These are phyloP conservation scores for Macrobrachium rosenbergii DNA, from an alignment of 1,140 invertebrate species.

Conservation along the genomic window DNA sequence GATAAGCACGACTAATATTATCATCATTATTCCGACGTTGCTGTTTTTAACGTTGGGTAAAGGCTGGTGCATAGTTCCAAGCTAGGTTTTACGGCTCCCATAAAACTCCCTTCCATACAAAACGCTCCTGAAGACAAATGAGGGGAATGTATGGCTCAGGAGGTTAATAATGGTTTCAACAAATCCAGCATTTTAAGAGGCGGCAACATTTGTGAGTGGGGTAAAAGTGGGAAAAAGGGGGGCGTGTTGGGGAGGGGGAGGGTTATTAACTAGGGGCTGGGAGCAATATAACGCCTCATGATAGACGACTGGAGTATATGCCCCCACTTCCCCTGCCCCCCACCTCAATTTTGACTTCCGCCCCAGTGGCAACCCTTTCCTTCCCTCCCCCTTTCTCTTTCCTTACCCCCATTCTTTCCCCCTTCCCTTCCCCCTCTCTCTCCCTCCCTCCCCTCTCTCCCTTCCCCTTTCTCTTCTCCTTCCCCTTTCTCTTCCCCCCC, in stretches of 20 bases:
- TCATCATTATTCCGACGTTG: too few species aligned
- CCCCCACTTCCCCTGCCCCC: constrained; percentile 14
- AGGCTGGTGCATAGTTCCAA: too few species aligned
- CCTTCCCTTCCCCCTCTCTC: not conserved
- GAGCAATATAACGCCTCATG: constrained; percentile 55
- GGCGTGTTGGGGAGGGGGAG: not conserved
- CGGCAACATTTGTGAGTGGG: constrained; percentile 60
- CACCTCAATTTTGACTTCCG: too few species aligned
- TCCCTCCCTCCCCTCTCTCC: not conserved
- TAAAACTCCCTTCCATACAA: constrained; percentile 26
- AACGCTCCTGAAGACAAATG: constrained; percentile 39
- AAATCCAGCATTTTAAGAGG: constrained; percentile 56
- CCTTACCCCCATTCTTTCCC: not conserved
- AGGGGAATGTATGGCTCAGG: constrained; percentile 45
- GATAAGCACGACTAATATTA: too few species aligned
- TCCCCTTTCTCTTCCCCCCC: not conserved
- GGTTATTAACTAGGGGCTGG: constrained; percentile 50
- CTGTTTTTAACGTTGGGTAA: too few species aligned
- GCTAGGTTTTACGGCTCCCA: too few species aligned
- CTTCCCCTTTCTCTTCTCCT: not conserved
- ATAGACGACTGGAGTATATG: constrained; percentile 32
- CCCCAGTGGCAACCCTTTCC: constrained; percentile 18
- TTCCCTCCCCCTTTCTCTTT: not conserved
- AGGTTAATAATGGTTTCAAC: constrained; percentile 52
- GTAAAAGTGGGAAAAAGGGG: constrained; percentile 38